Evolutionary conservation across 2,113 vertebrate species (phyloP).

Genomic region (Paratilapia polleni): DNA sequence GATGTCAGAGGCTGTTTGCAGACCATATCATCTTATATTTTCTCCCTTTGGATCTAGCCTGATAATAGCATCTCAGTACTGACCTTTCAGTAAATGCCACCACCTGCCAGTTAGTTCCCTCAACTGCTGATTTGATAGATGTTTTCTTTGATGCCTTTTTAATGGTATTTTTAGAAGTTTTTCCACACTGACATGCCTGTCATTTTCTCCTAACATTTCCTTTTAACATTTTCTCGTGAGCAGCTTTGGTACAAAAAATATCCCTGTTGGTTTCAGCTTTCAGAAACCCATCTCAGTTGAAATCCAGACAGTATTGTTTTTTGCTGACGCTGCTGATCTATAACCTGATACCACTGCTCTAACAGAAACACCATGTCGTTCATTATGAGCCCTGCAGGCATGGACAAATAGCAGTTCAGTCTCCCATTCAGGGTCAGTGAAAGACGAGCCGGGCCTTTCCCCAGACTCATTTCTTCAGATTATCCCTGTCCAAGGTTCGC

Average conservation of each 20-base stretch:
- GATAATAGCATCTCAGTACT: background rate
- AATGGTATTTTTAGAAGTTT: background rate
- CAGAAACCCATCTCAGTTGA: background rate
- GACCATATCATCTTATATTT: background rate
- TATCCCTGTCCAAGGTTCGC: conserved; percentile 36
- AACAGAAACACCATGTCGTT: conserved; percentile 56
- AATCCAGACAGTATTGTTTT: conserved; percentile 34
- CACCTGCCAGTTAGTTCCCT: background rate
- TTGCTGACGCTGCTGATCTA: conserved; percentile 46
- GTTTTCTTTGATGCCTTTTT: background rate
- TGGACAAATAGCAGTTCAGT: conserved; percentile 60
- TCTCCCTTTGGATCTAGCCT: background rate
- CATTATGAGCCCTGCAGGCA: conserved; percentile 53
- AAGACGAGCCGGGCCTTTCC: conserved; percentile 46
- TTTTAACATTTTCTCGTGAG: conserved; percentile 14
- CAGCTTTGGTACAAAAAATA: conserved; percentile 1
- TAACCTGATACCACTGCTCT: conserved; percentile 43
- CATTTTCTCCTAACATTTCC: background rate
- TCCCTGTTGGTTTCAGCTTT: background rate
- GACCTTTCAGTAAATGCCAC: conserved; percentile 5
- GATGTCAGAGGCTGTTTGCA: background rate
- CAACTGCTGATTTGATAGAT: background rate
- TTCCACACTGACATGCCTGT: background rate
- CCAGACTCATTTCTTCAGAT: conserved; percentile 38
- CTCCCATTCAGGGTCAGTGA: conserved; percentile 57